Base-by-base conservation (phyloP, 2,113 vertebrate genomes). In the Clarias batrachus region DNA sequence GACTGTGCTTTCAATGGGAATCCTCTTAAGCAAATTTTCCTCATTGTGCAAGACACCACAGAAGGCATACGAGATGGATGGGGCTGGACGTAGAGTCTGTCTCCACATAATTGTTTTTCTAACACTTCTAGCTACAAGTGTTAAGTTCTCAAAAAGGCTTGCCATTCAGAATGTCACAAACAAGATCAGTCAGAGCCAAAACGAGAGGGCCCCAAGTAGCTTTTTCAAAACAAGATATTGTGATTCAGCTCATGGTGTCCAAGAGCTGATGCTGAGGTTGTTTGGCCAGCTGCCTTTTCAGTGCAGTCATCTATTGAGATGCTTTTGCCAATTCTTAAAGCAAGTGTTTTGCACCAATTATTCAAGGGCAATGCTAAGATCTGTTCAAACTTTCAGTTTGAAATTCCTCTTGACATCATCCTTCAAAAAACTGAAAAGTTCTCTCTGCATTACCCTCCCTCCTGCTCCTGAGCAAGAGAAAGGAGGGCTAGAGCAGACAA, bases 331-430 rank as follows among this genome's bases (percentile, higher is more conserved):
- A 88, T 92, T 93, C 93, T 94, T 93, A 85, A 83, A 89, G 91
- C 92, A 93, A 81, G 91, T 90, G 91, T 94, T 95, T 95, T 94
- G 94, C 94, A 94, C 92, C 87, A 91, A 96, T 94, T 95, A 93
- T 95, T 95, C 94, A 93, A 93, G 91, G 93, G 90, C 82, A 84
- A 90, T 93, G 93, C 93, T 94, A 95, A 94, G 92, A 92, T 93
- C 93, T 93, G 92, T 93, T 94, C 94, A 92, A 89, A 94, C 93
- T 93, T 94, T 94, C 93, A 90, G 93, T 95, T 93, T 94, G 93
- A 96, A 96, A 96, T 96, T 95, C 95, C 93, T 95, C 94, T 94
- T 94, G 94, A 95, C 95, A 94, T 95, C 94, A 94, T 94, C 94
- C 93, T 93, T 94, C 89, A 91, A 93, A 91, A 93, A 93, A 91